Conservation (phyloP, 92 coral and sea anemone species). For the Nematostella vectensis region DNA sequence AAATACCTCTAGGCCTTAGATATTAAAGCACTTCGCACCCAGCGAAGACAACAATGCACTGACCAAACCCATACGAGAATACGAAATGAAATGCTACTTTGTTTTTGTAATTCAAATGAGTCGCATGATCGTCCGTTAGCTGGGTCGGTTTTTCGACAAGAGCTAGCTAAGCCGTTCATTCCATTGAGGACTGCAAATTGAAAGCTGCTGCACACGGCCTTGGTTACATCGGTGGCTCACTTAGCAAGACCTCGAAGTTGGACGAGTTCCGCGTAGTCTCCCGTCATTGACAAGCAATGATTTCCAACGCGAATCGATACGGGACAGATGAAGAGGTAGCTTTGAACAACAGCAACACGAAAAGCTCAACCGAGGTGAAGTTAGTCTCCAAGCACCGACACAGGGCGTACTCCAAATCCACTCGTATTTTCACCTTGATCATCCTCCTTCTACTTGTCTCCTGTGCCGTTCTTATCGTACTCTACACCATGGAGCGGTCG, state of each 20-base stretch:
- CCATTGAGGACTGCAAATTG: too few relatives aligned
- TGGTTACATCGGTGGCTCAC: too few relatives aligned
- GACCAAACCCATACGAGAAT: neutral
- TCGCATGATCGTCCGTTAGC: too few relatives aligned
- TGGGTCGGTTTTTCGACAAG: neutral
- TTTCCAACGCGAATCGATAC: neutral
- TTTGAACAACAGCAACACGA: constrained; percentile 5
- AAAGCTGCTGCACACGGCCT: too few relatives aligned
- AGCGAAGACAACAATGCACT: neutral
- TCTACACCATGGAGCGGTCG: constrained; percentile 32
- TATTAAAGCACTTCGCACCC: neutral
- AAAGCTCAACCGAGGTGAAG: constrained; percentile 11
- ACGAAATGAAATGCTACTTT: constrained; percentile 1
- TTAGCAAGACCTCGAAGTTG: too few relatives aligned
- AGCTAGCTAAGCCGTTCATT: too few relatives aligned
- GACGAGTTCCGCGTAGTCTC: too few relatives aligned
- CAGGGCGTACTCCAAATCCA: constrained; percentile 3
- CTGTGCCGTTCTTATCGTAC: constrained; percentile 33
- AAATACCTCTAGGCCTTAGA: neutral
- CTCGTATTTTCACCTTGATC: constrained; percentile 19
- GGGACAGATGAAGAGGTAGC: constrained; percentile 19
- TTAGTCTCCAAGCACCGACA: constrained; percentile 2
- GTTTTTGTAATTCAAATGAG: constrained; percentile 3
- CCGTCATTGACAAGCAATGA: too few relatives aligned
- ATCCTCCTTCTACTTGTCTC: constrained; percentile 26